Conservation (phyloP, 2,888 invertebrate species). For the Lacanobia wlatinum region DNA sequence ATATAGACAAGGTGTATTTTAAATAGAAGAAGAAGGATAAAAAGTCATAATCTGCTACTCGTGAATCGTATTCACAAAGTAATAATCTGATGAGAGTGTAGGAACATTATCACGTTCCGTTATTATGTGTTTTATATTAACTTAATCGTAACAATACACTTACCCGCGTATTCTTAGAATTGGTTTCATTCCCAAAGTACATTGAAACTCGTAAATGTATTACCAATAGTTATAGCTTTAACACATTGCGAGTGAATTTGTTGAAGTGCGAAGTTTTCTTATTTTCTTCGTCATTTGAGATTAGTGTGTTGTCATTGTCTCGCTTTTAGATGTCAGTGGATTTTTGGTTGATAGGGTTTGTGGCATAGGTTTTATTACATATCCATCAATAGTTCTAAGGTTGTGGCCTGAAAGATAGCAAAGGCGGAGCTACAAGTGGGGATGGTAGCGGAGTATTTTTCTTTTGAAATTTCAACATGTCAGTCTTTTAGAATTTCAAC, state of each 20-base stretch:
- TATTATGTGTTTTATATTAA: conserved; percentile 11
- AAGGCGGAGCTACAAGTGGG: no score
- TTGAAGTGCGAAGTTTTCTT: conserved; percentile 37
- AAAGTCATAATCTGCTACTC: not conserved
- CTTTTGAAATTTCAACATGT: no score
- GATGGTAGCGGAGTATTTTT: no score
- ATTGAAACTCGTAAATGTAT: conserved; percentile 29
- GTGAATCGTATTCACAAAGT: not conserved
- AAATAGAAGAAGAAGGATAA: no score
- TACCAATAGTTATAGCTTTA: conserved; percentile 32
- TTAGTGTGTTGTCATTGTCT: conserved; percentile 16
- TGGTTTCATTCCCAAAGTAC: conserved; percentile 19
- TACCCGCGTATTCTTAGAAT: not conserved
- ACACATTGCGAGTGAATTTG: conserved; percentile 10
- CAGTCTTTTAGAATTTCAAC: no score
- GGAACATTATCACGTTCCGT: not conserved
- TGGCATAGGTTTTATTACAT: conserved; percentile 2
- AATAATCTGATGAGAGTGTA: not conserved
- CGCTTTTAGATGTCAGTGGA: not conserved
- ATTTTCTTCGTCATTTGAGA: conserved; percentile 45
- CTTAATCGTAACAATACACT: conserved; percentile 23
- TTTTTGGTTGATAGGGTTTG: conserved; percentile 14
- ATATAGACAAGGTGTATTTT: no score
- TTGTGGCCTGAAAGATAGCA: no score
- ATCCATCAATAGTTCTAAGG: no score